Evolutionary conservation across 92 coral and sea anemone genomes (phyloP).

Genomic region (Paramuricea clavata): DNA sequence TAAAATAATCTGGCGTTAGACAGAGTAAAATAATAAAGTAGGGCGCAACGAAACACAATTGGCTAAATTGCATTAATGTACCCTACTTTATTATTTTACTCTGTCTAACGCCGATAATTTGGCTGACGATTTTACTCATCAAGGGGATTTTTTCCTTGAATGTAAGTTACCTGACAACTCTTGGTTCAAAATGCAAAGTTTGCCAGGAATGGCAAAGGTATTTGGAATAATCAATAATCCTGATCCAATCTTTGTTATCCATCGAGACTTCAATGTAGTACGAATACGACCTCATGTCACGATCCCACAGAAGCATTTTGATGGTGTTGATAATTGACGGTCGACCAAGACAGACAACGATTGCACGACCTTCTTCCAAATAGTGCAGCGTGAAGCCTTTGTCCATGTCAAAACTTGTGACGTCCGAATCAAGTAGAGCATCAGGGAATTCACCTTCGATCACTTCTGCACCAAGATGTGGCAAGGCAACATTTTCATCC

Average conservation of each 20-base stretch:
- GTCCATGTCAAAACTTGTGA: slow-evolving; percentile 86
- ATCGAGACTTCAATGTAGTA: slow-evolving; percentile 93
- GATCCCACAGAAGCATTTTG: slow-evolving; percentile 87
- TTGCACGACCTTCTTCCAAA: slow-evolving; percentile 86
- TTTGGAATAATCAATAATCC: slow-evolving; percentile 88
- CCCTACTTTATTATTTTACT: too few relatives aligned
- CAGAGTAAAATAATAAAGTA: too few relatives aligned
- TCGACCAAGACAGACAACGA: slow-evolving; percentile 83
- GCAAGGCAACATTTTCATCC: slow-evolving; percentile 93
- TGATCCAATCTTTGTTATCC: slow-evolving; percentile 94
- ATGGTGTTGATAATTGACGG: slow-evolving; percentile 94
- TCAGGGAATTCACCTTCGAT: slow-evolving; percentile 93
- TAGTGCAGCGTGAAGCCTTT: slow-evolving; percentile 93
- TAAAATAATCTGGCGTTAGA: too few relatives aligned
- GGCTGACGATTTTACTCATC: too few relatives aligned
- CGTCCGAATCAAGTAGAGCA: slow-evolving; percentile 81
- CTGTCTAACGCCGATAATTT: too few relatives aligned
- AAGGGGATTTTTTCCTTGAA: too few relatives aligned
- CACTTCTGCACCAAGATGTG: slow-evolving; percentile 93
- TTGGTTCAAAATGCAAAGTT: slow-evolving; percentile 82
- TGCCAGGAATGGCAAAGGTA: slow-evolving; percentile 95
- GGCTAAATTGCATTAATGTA: too few relatives aligned
- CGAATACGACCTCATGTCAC: slow-evolving; percentile 88
- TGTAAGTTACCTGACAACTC: slow-evolving; percentile 85
- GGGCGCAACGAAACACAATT: not conserved